These are phyloP conservation scores for Cynoglossus semilaevis DNA, from an alignment of 2,113 vertebrate genomes.

Conservation along the genomic window DNA sequence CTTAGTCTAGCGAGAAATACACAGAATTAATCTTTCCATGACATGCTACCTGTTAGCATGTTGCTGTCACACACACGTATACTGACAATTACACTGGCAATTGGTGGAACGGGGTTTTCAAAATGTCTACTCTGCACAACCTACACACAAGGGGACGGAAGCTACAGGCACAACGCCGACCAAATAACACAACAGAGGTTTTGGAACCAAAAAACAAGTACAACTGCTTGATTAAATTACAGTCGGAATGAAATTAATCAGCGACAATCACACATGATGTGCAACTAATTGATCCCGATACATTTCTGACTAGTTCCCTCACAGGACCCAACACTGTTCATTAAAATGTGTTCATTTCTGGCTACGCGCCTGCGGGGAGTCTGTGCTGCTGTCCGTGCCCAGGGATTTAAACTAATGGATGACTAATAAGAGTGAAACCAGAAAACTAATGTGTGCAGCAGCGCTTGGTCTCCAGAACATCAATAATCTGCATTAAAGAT, in stretches of 20 bases:
- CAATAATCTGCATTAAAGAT: constrained; percentile 75
- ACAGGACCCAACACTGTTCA: constrained; percentile 63
- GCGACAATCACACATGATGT: constrained; percentile 14
- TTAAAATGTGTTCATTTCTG: background rate
- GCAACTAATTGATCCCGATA: constrained; percentile 32
- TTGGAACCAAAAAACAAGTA: too few relatives aligned
- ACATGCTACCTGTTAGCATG: too few relatives aligned
- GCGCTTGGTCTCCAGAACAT: constrained; percentile 76
- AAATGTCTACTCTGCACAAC: too few relatives aligned
- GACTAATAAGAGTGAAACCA: background rate
- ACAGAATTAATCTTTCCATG: too few relatives aligned
- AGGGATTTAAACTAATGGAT: background rate
- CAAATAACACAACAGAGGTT: too few relatives aligned
- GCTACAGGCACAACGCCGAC: too few relatives aligned
- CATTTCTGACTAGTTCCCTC: constrained; percentile 91
- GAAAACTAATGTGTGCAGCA: constrained; percentile 85
- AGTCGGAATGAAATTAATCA: constrained; percentile 35
- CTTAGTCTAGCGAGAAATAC: too few relatives aligned
- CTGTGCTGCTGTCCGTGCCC: background rate
- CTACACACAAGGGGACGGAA: too few relatives aligned
- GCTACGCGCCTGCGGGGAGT: background rate
- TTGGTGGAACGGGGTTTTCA: too few relatives aligned
- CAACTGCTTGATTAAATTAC: constrained; percentile 11
- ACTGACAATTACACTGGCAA: too few relatives aligned
- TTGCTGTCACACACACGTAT: too few relatives aligned